Base-by-base conservation (phyloP, 2,113 vertebrate genomes). In the Pimephales promelas region DNA sequence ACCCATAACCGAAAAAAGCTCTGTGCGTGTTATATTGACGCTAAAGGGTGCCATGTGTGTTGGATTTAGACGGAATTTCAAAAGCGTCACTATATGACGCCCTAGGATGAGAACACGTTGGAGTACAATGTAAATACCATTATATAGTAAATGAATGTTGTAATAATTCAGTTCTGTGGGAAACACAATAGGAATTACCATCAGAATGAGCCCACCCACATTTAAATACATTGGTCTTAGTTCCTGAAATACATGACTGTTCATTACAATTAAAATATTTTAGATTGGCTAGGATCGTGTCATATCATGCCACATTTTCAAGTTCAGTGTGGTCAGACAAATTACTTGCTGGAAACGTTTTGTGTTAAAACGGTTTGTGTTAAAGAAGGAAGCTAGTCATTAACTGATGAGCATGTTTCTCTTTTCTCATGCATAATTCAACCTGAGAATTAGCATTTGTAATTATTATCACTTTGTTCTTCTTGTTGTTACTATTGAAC, bases 401-500 rank as follows among this genome's bases (percentile, higher is more conserved):
- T 47, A 47, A 62, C 10, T 64, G 40, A 62, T 64, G 77, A 74
- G 45, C 24, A 47, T 64, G 43, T 64, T 64, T 79, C 10, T 49
- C 16, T 64, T 62, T 79, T 64, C 18, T 66, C 24, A 79, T 79
- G 40, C 59, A 79, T 79, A 49, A 9, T 49, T 18, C 24, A 79
- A 64, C 66, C 59, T 66, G 18, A 66, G 40, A 79, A 49, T 66
- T 8, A 64, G 10, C 26, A 28, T 47, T 49, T 10, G 1, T 49
- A 20, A 49, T 79, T 28, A 61, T 64, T 79, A 26, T 18, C 3
- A 26, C 57, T 13, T 62, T 49, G 57, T 47, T 75, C 26, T 54
- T 79, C 31, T 59, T 77, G 59, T 31, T 77, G 26, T 47, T 9
- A 43, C 57, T 45, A 18, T 54, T 20, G 40, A 40, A 40, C 31